Percentiles rank a stretch among this genome's conserved stretches.
Conservation (phyloP, 2,113 vertebrate species). For the Ochotona curzoniae region DNA sequence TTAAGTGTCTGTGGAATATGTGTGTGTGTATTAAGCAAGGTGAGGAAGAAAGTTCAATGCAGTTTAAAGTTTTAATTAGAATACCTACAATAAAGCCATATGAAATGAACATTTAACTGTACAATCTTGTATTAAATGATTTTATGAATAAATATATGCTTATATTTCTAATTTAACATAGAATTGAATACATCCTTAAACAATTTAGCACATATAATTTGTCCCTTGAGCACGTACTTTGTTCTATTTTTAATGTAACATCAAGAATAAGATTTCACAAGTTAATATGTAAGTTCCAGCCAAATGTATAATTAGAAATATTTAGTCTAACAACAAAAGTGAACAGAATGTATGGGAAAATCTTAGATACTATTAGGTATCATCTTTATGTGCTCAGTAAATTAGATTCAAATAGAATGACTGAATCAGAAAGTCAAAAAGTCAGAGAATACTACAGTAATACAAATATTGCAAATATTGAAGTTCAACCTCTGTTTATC, state of each 20-base stretch:
- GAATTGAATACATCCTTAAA: constrained; percentile 13
- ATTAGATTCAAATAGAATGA: neutral
- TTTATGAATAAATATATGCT: constrained; percentile 31
- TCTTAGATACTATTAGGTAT: neutral
- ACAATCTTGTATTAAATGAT: neutral
- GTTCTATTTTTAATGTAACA: neutral
- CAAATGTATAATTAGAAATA: constrained; percentile 46
- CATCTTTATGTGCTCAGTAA: neutral
- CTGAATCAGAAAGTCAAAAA: neutral
- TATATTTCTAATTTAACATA: constrained; percentile 31
- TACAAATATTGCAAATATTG: neutral
- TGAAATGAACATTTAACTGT: constrained; percentile 38
- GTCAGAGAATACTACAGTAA: neutral
- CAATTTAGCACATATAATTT: constrained; percentile 22
- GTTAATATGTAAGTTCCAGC: constrained; percentile 17
- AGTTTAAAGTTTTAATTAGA: constrained; percentile 67
- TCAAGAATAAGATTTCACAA: neutral
- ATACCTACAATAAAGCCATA: neutral
- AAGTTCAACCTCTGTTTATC: neutral
- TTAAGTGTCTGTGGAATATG: constrained; percentile 61
- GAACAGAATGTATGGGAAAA: neutral
- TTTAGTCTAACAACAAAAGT: neutral
- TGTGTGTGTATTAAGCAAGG: constrained; percentile 59
- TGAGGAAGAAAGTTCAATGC: constrained; percentile 63
- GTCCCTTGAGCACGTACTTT: neutral